A percentile compares a stretch with the other conserved stretches of the same genome.
phyloP scores from a whole-genome alignment of 2,888 invertebrate species.

The Podotricha telesiphe region DNA sequence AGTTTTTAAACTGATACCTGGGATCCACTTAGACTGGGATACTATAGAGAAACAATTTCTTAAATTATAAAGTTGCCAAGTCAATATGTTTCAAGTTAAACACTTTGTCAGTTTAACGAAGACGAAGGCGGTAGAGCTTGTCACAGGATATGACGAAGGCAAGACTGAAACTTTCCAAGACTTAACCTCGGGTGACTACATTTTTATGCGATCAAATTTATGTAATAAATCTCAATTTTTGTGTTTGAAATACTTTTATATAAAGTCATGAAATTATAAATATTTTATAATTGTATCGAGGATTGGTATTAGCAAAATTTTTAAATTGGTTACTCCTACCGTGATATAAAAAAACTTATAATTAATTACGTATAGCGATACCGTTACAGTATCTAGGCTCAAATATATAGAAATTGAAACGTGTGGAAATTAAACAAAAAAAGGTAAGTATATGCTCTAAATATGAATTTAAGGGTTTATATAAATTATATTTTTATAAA shows the following conservation, averaged over 20 bases:
- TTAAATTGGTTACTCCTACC: too few relatives aligned
- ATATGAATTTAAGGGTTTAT: too few relatives aligned
- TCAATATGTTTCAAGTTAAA: conserved; percentile 35
- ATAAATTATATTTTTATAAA: neutral
- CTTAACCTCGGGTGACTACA: conserved; percentile 25
- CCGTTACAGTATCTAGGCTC: too few relatives aligned
- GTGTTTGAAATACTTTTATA: neutral
- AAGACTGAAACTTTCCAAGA: conserved; percentile 32
- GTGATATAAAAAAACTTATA: too few relatives aligned
- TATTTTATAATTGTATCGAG: too few relatives aligned
- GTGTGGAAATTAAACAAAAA: too few relatives aligned
- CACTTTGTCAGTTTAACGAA: conserved; percentile 44
- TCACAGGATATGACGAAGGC: conserved; percentile 18
- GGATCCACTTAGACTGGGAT: too few relatives aligned
- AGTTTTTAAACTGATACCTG: neutral
- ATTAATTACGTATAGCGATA: too few relatives aligned
- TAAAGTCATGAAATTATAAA: neutral
- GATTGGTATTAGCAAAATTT: too few relatives aligned
- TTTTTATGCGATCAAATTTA: neutral
- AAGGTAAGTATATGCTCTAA: too few relatives aligned
- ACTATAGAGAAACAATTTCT: conserved; percentile 1
- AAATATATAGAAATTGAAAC: too few relatives aligned
- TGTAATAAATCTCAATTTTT: conserved; percentile 1
- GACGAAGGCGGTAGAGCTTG: conserved; percentile 38
- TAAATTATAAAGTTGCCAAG: conserved; percentile 18